Evolutionary conservation across 2,797 vertebrate genomes (phyloP), one percentile per base, ranked within the genome.

Genomic region (Xenops minutus): DNA sequence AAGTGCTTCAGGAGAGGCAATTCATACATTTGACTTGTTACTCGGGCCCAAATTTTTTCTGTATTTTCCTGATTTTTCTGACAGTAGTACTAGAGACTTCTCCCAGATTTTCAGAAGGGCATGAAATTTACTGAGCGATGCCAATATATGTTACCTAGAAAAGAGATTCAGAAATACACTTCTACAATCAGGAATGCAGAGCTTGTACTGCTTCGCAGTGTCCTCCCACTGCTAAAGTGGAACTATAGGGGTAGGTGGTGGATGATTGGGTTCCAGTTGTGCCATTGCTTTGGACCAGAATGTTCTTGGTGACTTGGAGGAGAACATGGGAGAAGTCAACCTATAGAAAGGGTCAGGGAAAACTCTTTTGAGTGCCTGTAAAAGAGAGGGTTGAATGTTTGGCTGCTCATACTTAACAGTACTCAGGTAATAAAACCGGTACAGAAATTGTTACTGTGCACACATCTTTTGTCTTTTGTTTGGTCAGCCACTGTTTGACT

Each of bases 61-160:
- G 4, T 63, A 5, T 81, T 52, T 89, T 55, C 10, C 4, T 34
- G 10, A 3, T 48, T 72, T 76, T 82, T 84, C 10, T 49, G 54
- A 23, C 12, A 15, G 9, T 74, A 55, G 32, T 29, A 9, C 37
- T 84, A 54, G 22, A 84, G 12, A 46, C 10, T 75, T 83, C n/a
- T 85, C 10, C 7, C 10, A 43, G 1, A 30, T 43, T 93, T 67
- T 63, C 10, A 68, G 34, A 78, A 73, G 52, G 20, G 3, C 20
- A 2, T 59, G 23, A 63, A 32, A 49, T 36, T 29, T 54, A 26
- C 20, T 29, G 36, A 39, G 34, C 9, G 30, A 37, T 12, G 58
- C 16, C 0, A 0, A 2, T 67, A 7, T 14, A 4, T 18, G 2
- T 49, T 46, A 52, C 20, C 14, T 24, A 15, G 46, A 62, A 20